Percentiles rank a stretch among this genome's conserved stretches.
phyloP scores from a whole-genome alignment of 92 coral and sea anemone species.

The Muricea muricata region DNA sequence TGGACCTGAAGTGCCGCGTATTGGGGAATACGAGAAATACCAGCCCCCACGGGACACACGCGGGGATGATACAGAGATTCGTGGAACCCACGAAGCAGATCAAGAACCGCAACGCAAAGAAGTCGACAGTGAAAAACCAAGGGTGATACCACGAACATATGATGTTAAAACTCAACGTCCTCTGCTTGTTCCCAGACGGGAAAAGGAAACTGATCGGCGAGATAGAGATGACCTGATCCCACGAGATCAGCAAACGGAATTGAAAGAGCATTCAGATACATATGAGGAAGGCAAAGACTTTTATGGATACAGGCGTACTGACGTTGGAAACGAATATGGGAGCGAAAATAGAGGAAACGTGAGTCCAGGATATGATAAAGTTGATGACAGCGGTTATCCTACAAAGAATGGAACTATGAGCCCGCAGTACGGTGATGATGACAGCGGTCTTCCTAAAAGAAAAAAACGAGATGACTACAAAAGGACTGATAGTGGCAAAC shows the following conservation, averaged over 20 bases:
- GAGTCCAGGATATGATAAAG: neutral
- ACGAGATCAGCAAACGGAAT: neutral
- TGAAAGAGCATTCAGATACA: neutral
- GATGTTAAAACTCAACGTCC: conserved; percentile 2
- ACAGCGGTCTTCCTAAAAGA: neutral
- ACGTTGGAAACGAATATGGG: neutral
- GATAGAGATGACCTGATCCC: neutral
- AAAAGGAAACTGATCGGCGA: neutral
- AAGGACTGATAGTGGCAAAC: neutral
- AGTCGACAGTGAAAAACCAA: neutral
- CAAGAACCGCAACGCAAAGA: neutral
- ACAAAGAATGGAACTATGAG: neutral
- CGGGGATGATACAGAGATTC: neutral
- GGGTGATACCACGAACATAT: neutral
- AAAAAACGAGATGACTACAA: neutral
- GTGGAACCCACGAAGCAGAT: neutral
- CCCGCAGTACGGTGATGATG: neutral
- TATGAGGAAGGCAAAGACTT: conserved; percentile 11
- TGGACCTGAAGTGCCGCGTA: neutral
- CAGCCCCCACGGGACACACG: neutral
- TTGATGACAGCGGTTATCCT: neutral
- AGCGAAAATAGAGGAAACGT: neutral
- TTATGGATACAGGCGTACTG: neutral
- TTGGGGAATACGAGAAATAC: neutral
- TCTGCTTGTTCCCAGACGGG: conserved; percentile 2